Evolutionary conservation across 2,113 vertebrate genomes (phyloP), one percentile per base, ranked within the genome.

Genomic region (Pandion haliaetus): DNA sequence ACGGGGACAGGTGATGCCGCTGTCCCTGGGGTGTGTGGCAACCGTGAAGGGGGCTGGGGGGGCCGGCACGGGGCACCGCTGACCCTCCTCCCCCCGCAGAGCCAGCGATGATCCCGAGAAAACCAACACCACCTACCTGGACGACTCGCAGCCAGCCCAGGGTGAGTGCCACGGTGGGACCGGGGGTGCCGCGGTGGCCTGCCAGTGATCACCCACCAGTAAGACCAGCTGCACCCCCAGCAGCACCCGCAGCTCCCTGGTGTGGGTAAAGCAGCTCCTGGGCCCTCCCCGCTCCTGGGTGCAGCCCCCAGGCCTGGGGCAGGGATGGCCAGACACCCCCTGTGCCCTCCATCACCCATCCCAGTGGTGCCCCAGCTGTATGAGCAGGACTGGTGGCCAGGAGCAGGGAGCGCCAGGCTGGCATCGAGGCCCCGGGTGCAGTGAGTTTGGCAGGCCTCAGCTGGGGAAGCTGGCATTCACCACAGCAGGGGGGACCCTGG

Each of bases 101-200:
- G 98, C 98, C 98, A 98, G 97, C 21, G 99, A 99, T 98, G 99
- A 99, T 89, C 98, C 98, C 0, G 99, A 99, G 97, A 99, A 99
- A 98, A 99, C 98, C 87, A 99, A 98, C 92, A 99, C 99, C 80
- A 98, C 99, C 32, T 99, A 99, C 97, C 96, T 99, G 97, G 99
- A 99, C 63, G 98, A 99, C 87, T 98, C 99, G 17, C 99, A 99
- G 95, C 99, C 98, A 1, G 98, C 98, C 31, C 99, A 99, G 98
- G 99, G 99, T 99, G 98, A 99, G 98, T 95, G 58, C 93, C 38
- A 2, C 3, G 6, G 38, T 5, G 17, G 19, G n/a, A 31, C 31
- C 4, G 12, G 21, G 11, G 17, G 71, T 1, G 19, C 47, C 0
- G 3, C 2, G 3, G 59, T 23, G 54, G 54, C n/a, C 26, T 4